Base-by-base conservation (phyloP, 2,888 invertebrate species). In the Euproctis similis region DNA sequence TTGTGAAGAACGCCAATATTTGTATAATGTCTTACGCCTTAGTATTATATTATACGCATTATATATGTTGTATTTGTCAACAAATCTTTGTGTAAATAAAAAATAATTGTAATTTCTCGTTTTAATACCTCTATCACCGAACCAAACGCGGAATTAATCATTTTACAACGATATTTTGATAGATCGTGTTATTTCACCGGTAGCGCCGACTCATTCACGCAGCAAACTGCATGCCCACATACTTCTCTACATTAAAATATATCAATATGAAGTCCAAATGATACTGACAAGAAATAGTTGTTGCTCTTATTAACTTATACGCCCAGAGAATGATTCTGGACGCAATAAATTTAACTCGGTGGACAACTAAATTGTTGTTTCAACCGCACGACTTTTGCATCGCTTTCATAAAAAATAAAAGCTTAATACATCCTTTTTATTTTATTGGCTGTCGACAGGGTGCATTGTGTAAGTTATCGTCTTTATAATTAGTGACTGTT, bases 341-440 rank as follows among this genome's bases (percentile, higher is more conserved):
- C 46, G 64, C 70, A 67, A 81, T 82, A 82, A 82, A 82, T 82
- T 73, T 60, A 68, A 68, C 72, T 62, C 62, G 71, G 64, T 72
- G 72, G 82, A 82, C 82, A 76, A 70, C 77, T 64, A 82, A 81
- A 82, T 82, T 82, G 76, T 77, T 76, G 78, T 74, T 77, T 74
- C 75, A 76, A 75, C 72, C 71, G 69, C 71, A 67, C 69, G 61
- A 64, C 65, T 68, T 50, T 55, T 59, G 59, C 59, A 50, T 57
- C 59, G 65, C 57, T 59, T 68, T 62, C 62, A 61, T 62, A 49
- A 56, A 49, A 56, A 45, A 39, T 42, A 39, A 38, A 51, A 50
- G 53, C 51, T 59, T 63, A n/a, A n/a, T n/a, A n/a, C n/a, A n/a
- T n/a, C n/a, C 60, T 60, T 60, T 68, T 65, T 59, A 59, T 59